Evolutionary conservation across 2,888 invertebrate genomes (phyloP), one percentile per base, ranked within the genome.

Genomic region (Ophion obscuratus): DNA sequence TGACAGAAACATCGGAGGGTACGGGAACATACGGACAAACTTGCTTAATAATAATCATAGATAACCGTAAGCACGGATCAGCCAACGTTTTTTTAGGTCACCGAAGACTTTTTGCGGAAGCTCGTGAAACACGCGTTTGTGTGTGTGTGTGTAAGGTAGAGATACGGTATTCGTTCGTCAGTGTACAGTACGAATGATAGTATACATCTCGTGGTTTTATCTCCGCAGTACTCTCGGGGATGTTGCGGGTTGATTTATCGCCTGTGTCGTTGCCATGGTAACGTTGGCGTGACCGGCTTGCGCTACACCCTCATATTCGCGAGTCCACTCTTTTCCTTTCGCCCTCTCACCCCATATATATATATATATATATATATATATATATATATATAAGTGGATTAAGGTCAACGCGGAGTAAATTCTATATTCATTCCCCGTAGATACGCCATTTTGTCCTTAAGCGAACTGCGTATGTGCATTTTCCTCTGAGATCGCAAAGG

Each of bases 171-270:
- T 53, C 44, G 61, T 44, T 74, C 74, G 61, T 78, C 70, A 47
- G 36, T 81, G 36, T 75, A 68, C 67, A 76, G 68, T 62, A 75
- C 62, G 64, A 76, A 70, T 62, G 68, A 81, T 81, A 64, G 75
- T 81, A 70, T 76, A 81, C 70, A 81, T 68, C 62, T 68, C 70
- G 92, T 90, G 92, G 92, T 92, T 92, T 92, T 92, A 92, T 92
- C 92, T 92, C 91, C 89, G 2, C 89, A 90, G 92, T 91, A 92
- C 92, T 92, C 91, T 81, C 81, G 91, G 92, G 92, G 92, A 92
- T 92, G 92, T 92, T 92, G 92, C 92, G 93, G 92, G 93, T 93
- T 93, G 93, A 93, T 93, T 93, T 93, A 93, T 93, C 92, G 93
- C 92, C 91, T 92, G 91, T 92, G 91, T 92, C 90, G 93, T 93